Base-by-base conservation (phyloP, 2,113 vertebrate genomes). In the Elephas maximus region DNA sequence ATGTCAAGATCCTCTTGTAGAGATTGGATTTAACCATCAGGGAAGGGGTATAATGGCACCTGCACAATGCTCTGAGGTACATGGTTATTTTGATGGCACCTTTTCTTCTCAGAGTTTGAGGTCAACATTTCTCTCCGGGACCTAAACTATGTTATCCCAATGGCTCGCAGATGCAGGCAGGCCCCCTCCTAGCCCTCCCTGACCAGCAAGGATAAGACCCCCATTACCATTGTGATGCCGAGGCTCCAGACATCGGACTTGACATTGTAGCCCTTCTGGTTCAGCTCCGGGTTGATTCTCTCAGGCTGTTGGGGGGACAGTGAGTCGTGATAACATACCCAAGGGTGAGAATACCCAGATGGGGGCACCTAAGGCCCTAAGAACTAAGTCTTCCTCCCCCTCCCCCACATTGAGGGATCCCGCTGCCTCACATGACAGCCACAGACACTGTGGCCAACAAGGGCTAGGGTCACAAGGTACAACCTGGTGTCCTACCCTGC, bases 241-340 rank as follows among this genome's bases (percentile, higher is more conserved):
- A 99, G 98, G 69, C 99, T 99, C 99, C 99, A 99, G 90, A 99
- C 99, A 0, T 99, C 99, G 0, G 99, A 99, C 94, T 99, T 99
- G 93, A 99, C 99, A 0, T 99, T 99, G 97, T 99, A 99, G 77
- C 99, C 99, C 95, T 99, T 99, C 98, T 99, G 99, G 96, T 99
- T 99, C 97, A 99, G 98, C 82, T 99, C 99, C 0, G 99, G 99
- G 89, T 99, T 99, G 97, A 99, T 99, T 85, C 99, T 99, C 97
- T 99, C 99, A 0, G 99, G 99, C 99, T 99, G 98, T 10, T 98
- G 97, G 4, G 91, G 30, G 26, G 20, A 88, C 5, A 96, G 85
- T 10, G 0, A 51, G 57, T 95, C 81, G 23, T 92, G 41, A 82
- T 91, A 14, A 92, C 44, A 78, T 17, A 78, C 17, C 30, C 73